phyloP scores from a whole-genome alignment of 2,888 invertebrate genomes.

The Epiblema foenella region DNA sequence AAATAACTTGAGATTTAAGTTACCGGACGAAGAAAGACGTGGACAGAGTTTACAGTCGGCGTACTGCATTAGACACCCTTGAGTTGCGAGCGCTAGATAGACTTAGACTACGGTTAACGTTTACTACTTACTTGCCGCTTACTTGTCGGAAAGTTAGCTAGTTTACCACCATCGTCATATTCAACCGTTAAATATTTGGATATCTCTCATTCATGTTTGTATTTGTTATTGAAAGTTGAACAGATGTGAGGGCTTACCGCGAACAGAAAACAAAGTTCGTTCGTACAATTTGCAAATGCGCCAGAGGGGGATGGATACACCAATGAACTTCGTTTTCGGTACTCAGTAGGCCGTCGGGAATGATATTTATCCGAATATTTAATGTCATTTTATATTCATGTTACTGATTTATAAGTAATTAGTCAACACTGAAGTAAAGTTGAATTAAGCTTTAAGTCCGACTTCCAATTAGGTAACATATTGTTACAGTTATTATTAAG shows the following conservation, averaged over 20 bases:
- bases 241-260: too few species aligned
- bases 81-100: background rate
- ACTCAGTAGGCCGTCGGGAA: too few species aligned
- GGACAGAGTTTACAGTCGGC: background rate
- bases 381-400: background rate
- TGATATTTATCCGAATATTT: background rate
- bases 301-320: too few species aligned
- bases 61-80: background rate
- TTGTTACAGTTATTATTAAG: conserved; percentile 23
- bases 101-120: background rate
- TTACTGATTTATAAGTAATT: background rate
- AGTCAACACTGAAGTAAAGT: background rate
- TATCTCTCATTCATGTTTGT: too few species aligned
- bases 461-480: conserved; percentile 16
- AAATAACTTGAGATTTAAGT: background rate
- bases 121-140: background rate
- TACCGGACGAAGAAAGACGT: background rate
- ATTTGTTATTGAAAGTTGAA: too few species aligned
- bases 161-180: conserved; percentile 3
- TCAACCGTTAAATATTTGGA: too few species aligned
- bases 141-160: background rate
- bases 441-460: background rate
- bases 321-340: too few species aligned
- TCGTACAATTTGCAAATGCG: too few species aligned
- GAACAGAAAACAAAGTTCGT: too few species aligned